Evolutionary conservation across 1,140 invertebrate genomes (phyloP), one percentile per base, ranked within the genome.

Genomic region (Telenomus remus): DNA sequence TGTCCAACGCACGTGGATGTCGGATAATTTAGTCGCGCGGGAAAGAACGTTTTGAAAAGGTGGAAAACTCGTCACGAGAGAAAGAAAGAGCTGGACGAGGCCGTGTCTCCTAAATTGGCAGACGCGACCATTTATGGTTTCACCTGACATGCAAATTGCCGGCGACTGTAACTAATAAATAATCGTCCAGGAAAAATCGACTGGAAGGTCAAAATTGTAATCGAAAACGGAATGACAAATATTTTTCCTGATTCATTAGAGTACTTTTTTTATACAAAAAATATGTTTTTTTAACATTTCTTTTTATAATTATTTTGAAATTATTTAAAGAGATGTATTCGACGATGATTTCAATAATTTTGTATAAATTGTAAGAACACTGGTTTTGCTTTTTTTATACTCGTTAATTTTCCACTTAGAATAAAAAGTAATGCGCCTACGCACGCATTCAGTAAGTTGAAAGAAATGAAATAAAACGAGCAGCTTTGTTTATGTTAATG

Each of bases 81-180:
- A 44, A 43, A 48, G 34, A 34, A 39, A 56, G 42, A 46, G 4
- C 44, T 27, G n/a, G 16, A n/a, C 64, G 73, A 78, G 76, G 75
- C 35, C 51, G 9, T 16, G n/a, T 13, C 48, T 72, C 71, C 54
- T 80, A 70, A 82, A 83, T 79, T 76, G 63, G 37, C 49, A 57
- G 55, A 44, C 79, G 63, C 75, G 16, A 64, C 80, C 81, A 83
- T 83, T 81, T 76, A 83, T 81, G 76, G 71, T 65, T 9, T 64
- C 69, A 49, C 39, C 42, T 64, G 42, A 46, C 54, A 39, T 50
- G 50, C 35, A 27, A 27, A 27, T n/a, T n/a, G 19, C 19, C 19
- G 76, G 72, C 76, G 76, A 76, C 54, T 76, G 48, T 48, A 68
- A 53, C 16, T 37, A 19, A 76, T 66, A 66, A 71, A 76, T 61